Percentiles rank a stretch among this genome's conserved stretches.
These are phyloP conservation scores for Amphiprion ocellaris DNA, from an alignment of 2,113 vertebrate species.

Conservation along the genomic window DNA sequence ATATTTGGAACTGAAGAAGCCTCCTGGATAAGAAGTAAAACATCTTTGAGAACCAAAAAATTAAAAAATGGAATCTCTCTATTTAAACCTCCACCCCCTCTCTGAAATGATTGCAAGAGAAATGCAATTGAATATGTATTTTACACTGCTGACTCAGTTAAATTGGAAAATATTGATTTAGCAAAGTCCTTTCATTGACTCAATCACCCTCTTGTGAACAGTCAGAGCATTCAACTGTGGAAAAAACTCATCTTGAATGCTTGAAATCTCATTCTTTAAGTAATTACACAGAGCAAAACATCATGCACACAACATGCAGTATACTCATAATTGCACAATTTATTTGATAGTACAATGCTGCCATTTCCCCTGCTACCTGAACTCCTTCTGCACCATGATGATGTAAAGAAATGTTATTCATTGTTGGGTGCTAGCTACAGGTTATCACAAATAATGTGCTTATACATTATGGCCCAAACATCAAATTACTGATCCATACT, in stretches of 20 bases:
- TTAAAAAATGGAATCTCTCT: too few species aligned
- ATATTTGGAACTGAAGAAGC: too few species aligned
- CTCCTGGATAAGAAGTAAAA: too few species aligned
- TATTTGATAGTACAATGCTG: too few species aligned
- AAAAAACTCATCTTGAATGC: not conserved
- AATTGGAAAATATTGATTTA: constrained; percentile 1
- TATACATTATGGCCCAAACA: not conserved
- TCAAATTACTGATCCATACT: not conserved
- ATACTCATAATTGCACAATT: too few species aligned
- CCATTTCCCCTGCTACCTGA: not conserved
- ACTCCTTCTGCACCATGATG: not conserved
- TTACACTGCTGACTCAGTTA: not conserved
- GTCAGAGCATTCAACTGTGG: not conserved
- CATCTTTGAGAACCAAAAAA: too few species aligned
- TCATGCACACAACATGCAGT: too few species aligned
- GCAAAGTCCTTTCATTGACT: not conserved
- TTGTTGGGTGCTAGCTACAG: too few species aligned
- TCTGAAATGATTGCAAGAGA: not conserved
- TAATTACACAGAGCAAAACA: not conserved
- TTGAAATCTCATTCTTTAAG: not conserved
- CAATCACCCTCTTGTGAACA: not conserved
- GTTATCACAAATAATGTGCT: not conserved
- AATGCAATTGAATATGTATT: not conserved
- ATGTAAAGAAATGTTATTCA: not conserved
- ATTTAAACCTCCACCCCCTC: not conserved